Evolutionary conservation across 92 coral and sea anemone species (phyloP).

Genomic region (Siderastrea siderea): DNA sequence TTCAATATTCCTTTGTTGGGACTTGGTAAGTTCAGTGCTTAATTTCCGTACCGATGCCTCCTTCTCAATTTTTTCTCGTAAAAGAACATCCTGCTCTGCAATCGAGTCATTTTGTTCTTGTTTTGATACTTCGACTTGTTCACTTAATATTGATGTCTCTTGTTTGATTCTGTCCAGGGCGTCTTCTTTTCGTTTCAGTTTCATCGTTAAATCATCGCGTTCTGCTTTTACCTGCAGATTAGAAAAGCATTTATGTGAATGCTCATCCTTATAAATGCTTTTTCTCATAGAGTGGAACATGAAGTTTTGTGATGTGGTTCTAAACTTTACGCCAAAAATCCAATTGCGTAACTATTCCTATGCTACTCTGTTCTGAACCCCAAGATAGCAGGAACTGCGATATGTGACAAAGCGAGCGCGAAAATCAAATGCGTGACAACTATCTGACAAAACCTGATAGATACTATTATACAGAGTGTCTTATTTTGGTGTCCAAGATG

Average conservation of each 20-base stretch:
- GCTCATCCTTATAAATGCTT: not conserved
- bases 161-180: constrained; percentile 72
- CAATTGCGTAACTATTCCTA: too few relatives aligned
- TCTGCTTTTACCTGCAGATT: constrained; percentile 81
- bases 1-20: constrained; percentile 88
- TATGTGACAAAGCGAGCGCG: too few relatives aligned
- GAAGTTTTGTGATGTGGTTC: too few relatives aligned
- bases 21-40: constrained; percentile 85
- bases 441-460: too few relatives aligned
- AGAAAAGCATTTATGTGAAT: not conserved
- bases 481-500: too few relatives aligned
- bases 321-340: too few relatives aligned
- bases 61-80: constrained; percentile 70
- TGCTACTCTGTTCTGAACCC: too few relatives aligned
- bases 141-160: constrained; percentile 70
- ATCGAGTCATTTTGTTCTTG: constrained; percentile 76
- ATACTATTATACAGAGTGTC: too few relatives aligned
- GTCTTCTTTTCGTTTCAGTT: constrained; percentile 69
- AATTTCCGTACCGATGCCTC: constrained; percentile 78
- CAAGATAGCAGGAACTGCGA: too few relatives aligned
- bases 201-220: constrained; percentile 81
- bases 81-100: constrained; percentile 63
- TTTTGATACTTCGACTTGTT: constrained; percentile 74
- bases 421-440: too few relatives aligned
- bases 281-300: too few relatives aligned